These are phyloP conservation scores for Acipenser ruthenus DNA, from an alignment of 2,797 vertebrate genomes.

Conservation along the genomic window DNA sequence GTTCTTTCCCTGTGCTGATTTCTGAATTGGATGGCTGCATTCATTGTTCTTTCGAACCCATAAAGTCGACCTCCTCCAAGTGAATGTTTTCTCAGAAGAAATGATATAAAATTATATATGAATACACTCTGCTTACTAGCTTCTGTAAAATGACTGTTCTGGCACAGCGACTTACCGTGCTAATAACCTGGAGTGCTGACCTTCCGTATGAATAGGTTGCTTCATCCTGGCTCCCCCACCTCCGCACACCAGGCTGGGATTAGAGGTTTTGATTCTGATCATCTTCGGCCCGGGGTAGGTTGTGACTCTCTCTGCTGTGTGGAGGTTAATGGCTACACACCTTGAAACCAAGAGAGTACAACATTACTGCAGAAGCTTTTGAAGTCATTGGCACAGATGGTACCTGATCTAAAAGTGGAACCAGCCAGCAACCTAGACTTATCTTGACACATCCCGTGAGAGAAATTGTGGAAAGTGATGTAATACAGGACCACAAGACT, in stretches of 20 bases:
- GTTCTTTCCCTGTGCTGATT: neutral
- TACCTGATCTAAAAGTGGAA: neutral
- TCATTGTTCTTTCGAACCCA: neutral
- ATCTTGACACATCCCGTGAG: conserved; percentile 29
- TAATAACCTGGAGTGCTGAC: too few relatives aligned
- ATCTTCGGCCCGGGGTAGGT: neutral
- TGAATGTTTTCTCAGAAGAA: too few relatives aligned
- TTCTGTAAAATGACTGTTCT: too few relatives aligned
- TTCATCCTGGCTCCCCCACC: too few relatives aligned
- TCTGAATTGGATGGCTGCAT: conserved; percentile 10
- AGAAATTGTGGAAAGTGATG: conserved; percentile 24
- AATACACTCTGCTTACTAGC: too few relatives aligned
- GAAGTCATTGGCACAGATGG: neutral
- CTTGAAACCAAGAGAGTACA: neutral
- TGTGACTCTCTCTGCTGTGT: neutral
- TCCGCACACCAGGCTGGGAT: neutral
- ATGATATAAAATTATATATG: too few relatives aligned
- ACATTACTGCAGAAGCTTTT: neutral
- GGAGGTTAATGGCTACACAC: neutral
- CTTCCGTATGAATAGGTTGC: too few relatives aligned
- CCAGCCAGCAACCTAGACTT: neutral
- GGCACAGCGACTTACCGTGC: too few relatives aligned
- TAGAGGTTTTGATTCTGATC: neutral
- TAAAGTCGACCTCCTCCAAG: neutral
- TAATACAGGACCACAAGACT: conserved; percentile 25